phyloP scores from a whole-genome alignment of 2,797 vertebrate species.

The Gambelia wislizenii region DNA sequence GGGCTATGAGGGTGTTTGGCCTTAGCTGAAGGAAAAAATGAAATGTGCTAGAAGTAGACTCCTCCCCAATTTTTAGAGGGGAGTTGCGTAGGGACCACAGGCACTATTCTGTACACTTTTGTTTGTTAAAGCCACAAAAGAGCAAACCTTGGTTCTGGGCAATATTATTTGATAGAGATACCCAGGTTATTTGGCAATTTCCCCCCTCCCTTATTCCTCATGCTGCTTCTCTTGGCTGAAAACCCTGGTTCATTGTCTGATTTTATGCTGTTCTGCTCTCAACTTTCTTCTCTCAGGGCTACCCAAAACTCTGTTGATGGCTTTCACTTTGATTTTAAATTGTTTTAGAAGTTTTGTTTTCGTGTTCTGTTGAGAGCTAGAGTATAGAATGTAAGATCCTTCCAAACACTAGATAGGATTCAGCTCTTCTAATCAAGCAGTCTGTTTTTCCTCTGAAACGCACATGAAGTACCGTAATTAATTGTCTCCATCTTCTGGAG shows the following conservation, averaged over 20 bases:
- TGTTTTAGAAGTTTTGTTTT: neutral
- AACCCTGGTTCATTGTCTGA: neutral
- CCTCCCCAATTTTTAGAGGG: neutral
- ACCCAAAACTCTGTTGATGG: neutral
- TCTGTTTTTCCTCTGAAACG: neutral
- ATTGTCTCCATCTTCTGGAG: slow-evolving; percentile 31
- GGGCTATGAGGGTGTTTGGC: neutral
- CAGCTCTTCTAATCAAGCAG: neutral
- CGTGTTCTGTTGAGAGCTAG: neutral
- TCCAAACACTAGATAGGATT: neutral
- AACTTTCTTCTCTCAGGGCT: neutral
- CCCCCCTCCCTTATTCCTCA: neutral
- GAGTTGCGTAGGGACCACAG: neutral
- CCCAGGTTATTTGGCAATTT: neutral
- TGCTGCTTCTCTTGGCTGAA: neutral
- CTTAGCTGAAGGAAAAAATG: neutral
- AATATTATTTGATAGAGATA: neutral
- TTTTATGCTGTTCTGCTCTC: neutral
- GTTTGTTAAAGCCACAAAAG: neutral
- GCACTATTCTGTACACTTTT: neutral
- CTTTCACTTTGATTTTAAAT: neutral
- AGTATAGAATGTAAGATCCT: neutral
- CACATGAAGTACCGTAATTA: neutral
- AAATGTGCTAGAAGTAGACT: neutral
- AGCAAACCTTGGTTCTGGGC: neutral